phyloP scores from a whole-genome alignment of 2,888 invertebrate genomes.

The Polydrusus pterygomalis region DNA sequence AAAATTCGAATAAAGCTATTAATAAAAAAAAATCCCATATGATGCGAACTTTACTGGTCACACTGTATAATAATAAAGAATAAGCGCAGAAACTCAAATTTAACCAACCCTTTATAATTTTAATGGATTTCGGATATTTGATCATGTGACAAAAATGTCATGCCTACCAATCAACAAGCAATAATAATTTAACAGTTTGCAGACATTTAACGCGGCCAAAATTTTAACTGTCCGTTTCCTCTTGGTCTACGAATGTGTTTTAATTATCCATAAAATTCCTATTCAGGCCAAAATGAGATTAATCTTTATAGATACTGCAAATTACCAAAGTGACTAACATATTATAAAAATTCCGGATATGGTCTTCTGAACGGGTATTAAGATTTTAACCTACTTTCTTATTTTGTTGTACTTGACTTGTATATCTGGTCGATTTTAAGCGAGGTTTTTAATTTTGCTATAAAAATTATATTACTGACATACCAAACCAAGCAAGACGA shows the following conservation, averaged over 20 bases:
- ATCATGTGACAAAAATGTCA: too few species aligned
- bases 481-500: not conserved
- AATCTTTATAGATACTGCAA: not conserved
- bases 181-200: too few species aligned
- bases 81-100: too few species aligned
- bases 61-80: too few species aligned
- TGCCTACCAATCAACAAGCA: too few species aligned
- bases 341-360: constrained; percentile 33
- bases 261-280: not conserved
- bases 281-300: not conserved
- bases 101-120: too few species aligned
- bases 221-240: too few species aligned
- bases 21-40: too few species aligned
- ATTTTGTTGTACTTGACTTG: constrained; percentile 13
- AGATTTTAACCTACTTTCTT: constrained; percentile 36
- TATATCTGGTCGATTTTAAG: constrained; percentile 23
- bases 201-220: too few species aligned
- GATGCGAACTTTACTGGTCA: too few species aligned
- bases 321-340: not conserved
- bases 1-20: too few species aligned
- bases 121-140: too few species aligned
- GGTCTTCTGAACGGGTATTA: constrained; percentile 28
- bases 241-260: not conserved
- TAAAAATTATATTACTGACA: constrained; percentile 7
- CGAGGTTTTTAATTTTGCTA: constrained; percentile 11